Percentiles rank a stretch among this genome's conserved stretches.
Conservation (phyloP, 2,113 vertebrate genomes). For the Scomber scombrus region DNA sequence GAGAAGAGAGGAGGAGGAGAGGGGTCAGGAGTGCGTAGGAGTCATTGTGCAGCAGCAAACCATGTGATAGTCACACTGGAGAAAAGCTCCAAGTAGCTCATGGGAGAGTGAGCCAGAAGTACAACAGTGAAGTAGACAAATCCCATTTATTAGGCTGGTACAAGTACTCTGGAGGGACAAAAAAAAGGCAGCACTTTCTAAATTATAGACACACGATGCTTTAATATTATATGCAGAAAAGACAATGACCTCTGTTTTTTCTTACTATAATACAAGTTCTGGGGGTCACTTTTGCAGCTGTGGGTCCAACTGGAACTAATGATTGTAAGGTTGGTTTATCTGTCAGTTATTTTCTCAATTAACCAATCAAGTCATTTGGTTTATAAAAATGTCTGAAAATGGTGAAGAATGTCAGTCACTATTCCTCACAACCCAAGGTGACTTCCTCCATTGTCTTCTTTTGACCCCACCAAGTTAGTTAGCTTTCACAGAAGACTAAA, state of each 20-base stretch:
- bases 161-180: neutral
- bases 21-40: slow-evolving; percentile 26
- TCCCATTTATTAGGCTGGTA: slow-evolving; percentile 7
- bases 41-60: slow-evolving; percentile 62
- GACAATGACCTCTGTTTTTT: neutral
- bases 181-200: slow-evolving; percentile 5
- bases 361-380: neutral
- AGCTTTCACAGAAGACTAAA: too few relatives aligned
- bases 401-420: too few relatives aligned
- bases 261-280: neutral
- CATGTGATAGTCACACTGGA: slow-evolving; percentile 82
- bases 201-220: neutral
- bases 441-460: too few relatives aligned
- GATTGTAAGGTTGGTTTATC: neutral
- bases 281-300: neutral
- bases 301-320: neutral
- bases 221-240: neutral
- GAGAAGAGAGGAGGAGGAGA: slow-evolving; percentile 1
- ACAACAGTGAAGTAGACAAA: slow-evolving; percentile 34
- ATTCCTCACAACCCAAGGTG: too few relatives aligned
- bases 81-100: slow-evolving; percentile 40
- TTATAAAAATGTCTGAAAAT: too few relatives aligned
- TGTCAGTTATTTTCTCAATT: neutral
- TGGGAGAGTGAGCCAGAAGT: slow-evolving; percentile 46
- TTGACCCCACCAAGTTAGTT: too few relatives aligned